phyloP scores from a whole-genome alignment of 2,888 invertebrate genomes.

The Lycocerus yunnanus region DNA sequence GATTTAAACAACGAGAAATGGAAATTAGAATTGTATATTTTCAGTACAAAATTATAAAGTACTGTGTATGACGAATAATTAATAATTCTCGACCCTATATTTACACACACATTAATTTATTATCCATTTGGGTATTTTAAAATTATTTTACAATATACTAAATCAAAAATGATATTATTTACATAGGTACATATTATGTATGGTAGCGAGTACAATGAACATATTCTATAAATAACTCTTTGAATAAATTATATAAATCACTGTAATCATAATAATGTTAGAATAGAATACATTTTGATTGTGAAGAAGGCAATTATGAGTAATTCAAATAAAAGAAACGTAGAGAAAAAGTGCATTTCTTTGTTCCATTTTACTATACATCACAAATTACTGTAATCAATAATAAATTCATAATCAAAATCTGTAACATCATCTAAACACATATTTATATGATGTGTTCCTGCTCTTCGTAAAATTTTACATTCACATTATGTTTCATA shows the following conservation, averaged over 20 bases:
- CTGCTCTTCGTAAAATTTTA: neutral
- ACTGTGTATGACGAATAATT: slow-evolving; percentile 8
- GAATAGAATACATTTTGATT: neutral
- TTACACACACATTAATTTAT: neutral
- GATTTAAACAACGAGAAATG: slow-evolving; percentile 1
- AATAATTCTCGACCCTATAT: neutral
- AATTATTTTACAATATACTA: neutral
- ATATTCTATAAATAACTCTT: neutral
- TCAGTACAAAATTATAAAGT: slow-evolving; percentile 6
- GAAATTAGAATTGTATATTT: slow-evolving; percentile 5
- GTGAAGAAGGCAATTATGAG: neutral
- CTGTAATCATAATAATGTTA: neutral
- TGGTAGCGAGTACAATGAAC: neutral
- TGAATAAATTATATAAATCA: neutral
- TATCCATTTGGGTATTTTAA: neutral
- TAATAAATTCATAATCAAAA: neutral
- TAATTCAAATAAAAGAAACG: neutral
- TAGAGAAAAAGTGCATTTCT: neutral
- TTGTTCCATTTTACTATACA: neutral
- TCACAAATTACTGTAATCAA: neutral
- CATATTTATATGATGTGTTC: neutral
- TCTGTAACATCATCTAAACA: neutral
- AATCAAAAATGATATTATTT: neutral
- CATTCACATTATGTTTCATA: neutral
- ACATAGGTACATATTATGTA: neutral